Evolutionary conservation across 1,140 invertebrate genomes (phyloP).

Genomic region (Pectinophora gossypiella): DNA sequence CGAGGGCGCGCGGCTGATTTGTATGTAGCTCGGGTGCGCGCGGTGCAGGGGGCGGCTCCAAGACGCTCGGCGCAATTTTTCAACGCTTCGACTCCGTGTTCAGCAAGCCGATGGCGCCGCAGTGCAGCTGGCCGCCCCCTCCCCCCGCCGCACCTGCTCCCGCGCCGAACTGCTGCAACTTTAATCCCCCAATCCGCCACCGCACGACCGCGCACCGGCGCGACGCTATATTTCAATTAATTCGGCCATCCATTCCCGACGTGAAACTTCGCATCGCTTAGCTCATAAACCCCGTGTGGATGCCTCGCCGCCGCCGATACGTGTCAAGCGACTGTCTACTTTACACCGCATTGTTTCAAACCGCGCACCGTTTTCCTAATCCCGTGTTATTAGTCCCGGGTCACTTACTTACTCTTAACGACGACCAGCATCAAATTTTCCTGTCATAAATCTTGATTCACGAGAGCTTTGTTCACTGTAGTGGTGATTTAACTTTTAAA

Average conservation of each 20-base stretch:
- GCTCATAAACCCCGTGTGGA: slow-evolving; percentile 34
- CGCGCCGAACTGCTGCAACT: slow-evolving; percentile 51
- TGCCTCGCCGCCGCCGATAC: slow-evolving; percentile 12
- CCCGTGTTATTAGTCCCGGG: slow-evolving; percentile 16
- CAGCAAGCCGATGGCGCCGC: slow-evolving; percentile 47
- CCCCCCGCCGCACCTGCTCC: slow-evolving; percentile 40
- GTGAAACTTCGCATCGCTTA: slow-evolving; percentile 45
- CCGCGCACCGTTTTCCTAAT: slow-evolving; percentile 11
- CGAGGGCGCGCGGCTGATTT: slow-evolving; percentile 39
- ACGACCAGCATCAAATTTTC: slow-evolving; percentile 14
- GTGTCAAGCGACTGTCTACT: slow-evolving; percentile 24
- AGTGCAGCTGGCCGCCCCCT: slow-evolving; percentile 31
- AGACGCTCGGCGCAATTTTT: slow-evolving; percentile 69
- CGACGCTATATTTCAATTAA: slow-evolving; percentile 71
- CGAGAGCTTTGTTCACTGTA: slow-evolving; percentile 22
- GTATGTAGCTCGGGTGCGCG: slow-evolving; percentile 53
- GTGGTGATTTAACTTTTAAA: slow-evolving; percentile 38
- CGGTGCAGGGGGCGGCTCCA: slow-evolving; percentile 47
- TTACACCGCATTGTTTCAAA: slow-evolving; percentile 5
- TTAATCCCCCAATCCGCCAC: slow-evolving; percentile 59
- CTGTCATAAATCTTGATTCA: slow-evolving; percentile 27
- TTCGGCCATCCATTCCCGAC: slow-evolving; percentile 57
- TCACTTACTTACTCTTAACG: slow-evolving; percentile 16
- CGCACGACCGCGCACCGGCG: slow-evolving; percentile 52
- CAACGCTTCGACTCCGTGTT: slow-evolving; percentile 63